Evolutionary conservation across 2,888 invertebrate genomes (phyloP).

Genomic region (Ophioninae sp.): DNA sequence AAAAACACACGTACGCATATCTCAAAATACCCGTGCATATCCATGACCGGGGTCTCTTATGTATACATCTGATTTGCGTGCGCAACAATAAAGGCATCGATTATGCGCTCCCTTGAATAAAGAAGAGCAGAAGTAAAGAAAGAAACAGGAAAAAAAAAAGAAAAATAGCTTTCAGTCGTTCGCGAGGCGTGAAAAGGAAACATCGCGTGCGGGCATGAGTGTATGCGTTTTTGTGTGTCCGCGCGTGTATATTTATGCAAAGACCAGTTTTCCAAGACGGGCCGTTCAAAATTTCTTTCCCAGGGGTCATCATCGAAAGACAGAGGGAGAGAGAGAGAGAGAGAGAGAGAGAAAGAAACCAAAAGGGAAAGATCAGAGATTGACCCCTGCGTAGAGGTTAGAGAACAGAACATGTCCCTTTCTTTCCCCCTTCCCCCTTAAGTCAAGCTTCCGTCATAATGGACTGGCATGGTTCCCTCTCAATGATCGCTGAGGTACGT

Average conservation of each 20-base stretch:
- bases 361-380: conserved; percentile 13
- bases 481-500: conserved; percentile 17
- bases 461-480: conserved; percentile 51
- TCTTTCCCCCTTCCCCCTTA: conserved; percentile 45
- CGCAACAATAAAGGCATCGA: conserved; percentile 17
- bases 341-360: conserved; percentile 28
- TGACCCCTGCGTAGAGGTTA: conserved; percentile 53
- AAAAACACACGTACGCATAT: background rate
- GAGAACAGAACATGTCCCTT: conserved; percentile 6
- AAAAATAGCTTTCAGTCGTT: conserved; percentile 36
- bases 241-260: conserved; percentile 4
- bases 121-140: conserved; percentile 7
- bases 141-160: conserved; percentile 27
- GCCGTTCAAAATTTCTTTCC: conserved; percentile 67
- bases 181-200: conserved; percentile 63
- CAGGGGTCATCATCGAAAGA: conserved; percentile 65
- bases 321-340: background rate
- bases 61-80: background rate
- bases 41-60: conserved; percentile 19
- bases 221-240: background rate
- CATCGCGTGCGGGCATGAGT: conserved; percentile 57
- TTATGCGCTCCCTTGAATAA: conserved; percentile 17
- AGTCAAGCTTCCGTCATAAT: conserved; percentile 58
- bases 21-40: background rate
- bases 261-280: conserved; percentile 72